Base-by-base conservation (phyloP, 2,888 invertebrate species). In the Ellobium chinense region DNA sequence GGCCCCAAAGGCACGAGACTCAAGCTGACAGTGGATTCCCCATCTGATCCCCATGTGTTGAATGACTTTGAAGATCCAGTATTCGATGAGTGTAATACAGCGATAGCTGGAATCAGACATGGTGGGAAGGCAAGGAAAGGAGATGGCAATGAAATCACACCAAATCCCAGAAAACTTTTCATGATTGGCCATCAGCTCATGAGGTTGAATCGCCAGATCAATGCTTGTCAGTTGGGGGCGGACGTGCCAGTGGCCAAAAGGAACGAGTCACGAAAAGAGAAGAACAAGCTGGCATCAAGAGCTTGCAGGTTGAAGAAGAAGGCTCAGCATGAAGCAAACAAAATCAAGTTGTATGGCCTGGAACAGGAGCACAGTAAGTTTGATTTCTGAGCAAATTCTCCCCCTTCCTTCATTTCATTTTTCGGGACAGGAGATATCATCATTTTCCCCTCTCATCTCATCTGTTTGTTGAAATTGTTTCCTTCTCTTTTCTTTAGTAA, bases 281-380 rank as follows among this genome's bases (percentile, higher is more conserved):
- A 99, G 93, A 99, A 99, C 93, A 99, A 99, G 94, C 94, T 99
- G 78, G 99, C 99, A 14, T 99, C 99, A 89, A 94, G 99, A 83
- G 99, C 98, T 46, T 99, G 99, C 92, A 95, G 99, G 54, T 94
- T 99, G 90, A 99, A 99, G 95, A 99, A 99, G 94, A 99, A 99
- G 94, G 99, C 99, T 4, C 99, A 99, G 92, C 99, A 99, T 93
- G 99, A 99, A 93, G 99, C 99, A 1, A 99, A 99, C 92, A 99
- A 99, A 94, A 95, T 99, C 78, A 99, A 99, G 94, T 94, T 99
- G 2, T 97, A 95, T 92, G 99, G 99, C 56, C 94, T 99, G 87
- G 97, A 98, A 93, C 95, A 95, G 89, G 99, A 99, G 94, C 99
- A 99, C 93, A 96, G 98, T 97, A 94, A 95, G 96, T 89, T 14